Percentiles rank a stretch among this genome's conserved stretches.
phyloP scores from a whole-genome alignment of 2,797 vertebrate genomes.

The Pantherophis vulpinus region DNA sequence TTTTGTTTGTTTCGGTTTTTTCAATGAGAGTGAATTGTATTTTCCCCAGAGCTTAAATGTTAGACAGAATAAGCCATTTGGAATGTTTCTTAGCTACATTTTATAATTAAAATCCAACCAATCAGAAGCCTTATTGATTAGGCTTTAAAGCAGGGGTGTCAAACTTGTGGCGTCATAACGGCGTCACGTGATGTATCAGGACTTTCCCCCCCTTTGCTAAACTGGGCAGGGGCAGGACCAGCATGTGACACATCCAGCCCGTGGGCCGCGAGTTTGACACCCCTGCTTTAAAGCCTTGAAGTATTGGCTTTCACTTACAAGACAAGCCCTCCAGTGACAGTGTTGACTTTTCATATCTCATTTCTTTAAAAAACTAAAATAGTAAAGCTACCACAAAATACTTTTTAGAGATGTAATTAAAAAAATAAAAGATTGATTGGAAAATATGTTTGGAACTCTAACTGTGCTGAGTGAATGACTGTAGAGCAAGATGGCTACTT shows the following conservation, averaged over 20 bases:
- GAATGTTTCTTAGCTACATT: constrained; percentile 61
- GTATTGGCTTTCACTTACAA: constrained; percentile 56
- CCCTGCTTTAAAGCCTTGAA: constrained; percentile 42
- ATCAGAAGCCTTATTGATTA: constrained; percentile 53
- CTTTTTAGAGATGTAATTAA: constrained; percentile 73
- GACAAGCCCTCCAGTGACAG: constrained; percentile 32
- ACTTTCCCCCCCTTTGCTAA: too few species aligned
- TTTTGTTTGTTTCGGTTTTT: constrained; percentile 12
- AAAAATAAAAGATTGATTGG: constrained; percentile 85
- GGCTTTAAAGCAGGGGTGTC: constrained; percentile 53
- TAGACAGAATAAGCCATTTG: constrained; percentile 60
- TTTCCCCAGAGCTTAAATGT: constrained; percentile 51
- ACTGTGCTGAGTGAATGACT: constrained; percentile 71
- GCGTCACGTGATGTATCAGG: too few species aligned
- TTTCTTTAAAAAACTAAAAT: constrained; percentile 51
- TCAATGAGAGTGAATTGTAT: constrained; percentile 46
- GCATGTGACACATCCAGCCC: too few species aligned
- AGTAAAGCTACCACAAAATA: constrained; percentile 66
- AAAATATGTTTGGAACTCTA: constrained; percentile 92
- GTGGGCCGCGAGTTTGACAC: too few species aligned
- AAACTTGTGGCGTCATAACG: too few species aligned
- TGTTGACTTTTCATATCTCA: constrained; percentile 51
- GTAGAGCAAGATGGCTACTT: constrained; percentile 58
- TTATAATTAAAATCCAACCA: constrained; percentile 67
- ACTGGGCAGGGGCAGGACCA: too few species aligned